Base-by-base conservation (phyloP, 2,797 vertebrate species). In the Avahi laniger region DNA sequence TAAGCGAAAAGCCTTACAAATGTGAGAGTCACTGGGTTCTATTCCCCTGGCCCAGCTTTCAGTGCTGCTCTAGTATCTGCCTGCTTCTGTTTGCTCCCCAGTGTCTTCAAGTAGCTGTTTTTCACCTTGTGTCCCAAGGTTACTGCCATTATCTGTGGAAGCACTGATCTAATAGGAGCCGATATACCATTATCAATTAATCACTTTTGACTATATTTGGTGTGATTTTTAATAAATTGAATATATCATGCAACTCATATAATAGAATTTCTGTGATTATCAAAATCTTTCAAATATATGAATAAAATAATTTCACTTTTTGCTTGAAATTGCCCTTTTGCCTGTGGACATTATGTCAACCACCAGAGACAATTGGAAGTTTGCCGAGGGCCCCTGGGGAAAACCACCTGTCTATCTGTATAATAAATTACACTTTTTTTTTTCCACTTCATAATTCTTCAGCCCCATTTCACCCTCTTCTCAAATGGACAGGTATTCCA, bases 291-390 rank as follows among this genome's bases (percentile, higher is more conserved):
- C 85, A 46, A 72, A 76, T 52, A n/a, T n/a, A 46, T 76, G 35
- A 52, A 89, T 92, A 89, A 89, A 89, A 82, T 43, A 33, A 78
- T 86, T 76, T 78, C 35, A 78, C 38, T 80, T 86, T 90, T 92
- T 84, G 33, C 18, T 70, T 76, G 14, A 86, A 96, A 81, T 17
- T 48, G 4, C 59, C 7, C 5, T 41, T 83, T 93, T 59, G 7
- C 70, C 65, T 93, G 4, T 30, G 13, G 22, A 18, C 28, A 30
- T 46, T 13, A 30, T 69, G 7, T 30, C 69, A 69, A 46, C 15
- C 5, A 26, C 35, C 33, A 46, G 22, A 9, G 30, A 43, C 2
- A 35, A 33, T 13, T 15, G 24, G 50, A 73, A 46, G 8, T 52
- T 46, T 94, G 13, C 26, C 85, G 24, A 65, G 20, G 20, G 69